Base-by-base conservation (phyloP, 2,888 invertebrate genomes). In the Cataglyphis livida region DNA sequence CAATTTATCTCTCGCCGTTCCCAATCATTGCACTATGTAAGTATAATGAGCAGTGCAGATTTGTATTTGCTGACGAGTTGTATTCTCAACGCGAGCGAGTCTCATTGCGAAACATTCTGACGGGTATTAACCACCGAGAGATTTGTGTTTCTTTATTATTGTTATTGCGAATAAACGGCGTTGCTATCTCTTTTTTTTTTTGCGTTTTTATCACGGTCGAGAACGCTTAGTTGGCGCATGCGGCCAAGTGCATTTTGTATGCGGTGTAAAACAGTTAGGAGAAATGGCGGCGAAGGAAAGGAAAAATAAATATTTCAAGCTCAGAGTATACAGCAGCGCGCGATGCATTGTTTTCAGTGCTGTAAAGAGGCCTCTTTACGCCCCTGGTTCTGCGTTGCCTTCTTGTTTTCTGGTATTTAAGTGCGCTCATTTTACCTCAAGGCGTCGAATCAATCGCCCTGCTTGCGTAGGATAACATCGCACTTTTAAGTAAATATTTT, bases 311-410 rank as follows among this genome's bases (percentile, higher is more conserved):
- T 85, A 89, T 88, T 85, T 82, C 75, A 84, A 59, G 28, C 64
- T 35, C 59, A 18, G 32, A 21, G 61, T 62, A n/a, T n/a, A 68
- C 71, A 41, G 66, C 61, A 41, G 44, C 70, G 54, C 51, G 54
- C 57, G 51, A 81, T 71, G 74, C 78, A 90, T 91, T 90, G 91
- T 90, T 90, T 82, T 73, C 84, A 61, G 70, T 83, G 74, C 59
- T 78, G 79, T 75, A 86, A 83, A 89, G 90, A 85, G 81, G 81
- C 85, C 87, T 87, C 85, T 90, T 84, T 88, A 82, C 79, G 54
- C 73, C 65, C 84, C 74, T 66, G 54, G 32, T 62, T 32, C 6
- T 54, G 25, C 82, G 68, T 81, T 83, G 48, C 81, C 62, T 84
- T 74, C 66, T 66, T 86, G 76, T 73, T 74, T 61, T 61, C 68